phyloP scores from a whole-genome alignment of 2,888 invertebrate genomes.

The Xestoiulus laeticollis region DNA sequence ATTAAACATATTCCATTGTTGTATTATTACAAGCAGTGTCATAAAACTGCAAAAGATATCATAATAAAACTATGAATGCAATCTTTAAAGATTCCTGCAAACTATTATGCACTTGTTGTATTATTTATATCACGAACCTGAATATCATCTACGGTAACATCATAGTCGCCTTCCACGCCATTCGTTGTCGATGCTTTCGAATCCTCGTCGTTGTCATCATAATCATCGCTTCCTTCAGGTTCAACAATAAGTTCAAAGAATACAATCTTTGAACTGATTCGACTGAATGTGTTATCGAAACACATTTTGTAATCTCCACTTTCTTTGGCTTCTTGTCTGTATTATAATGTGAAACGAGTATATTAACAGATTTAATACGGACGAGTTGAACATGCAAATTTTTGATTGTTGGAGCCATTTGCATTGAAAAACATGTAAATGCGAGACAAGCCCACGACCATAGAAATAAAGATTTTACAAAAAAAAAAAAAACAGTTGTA shows the following conservation, averaged over 20 bases:
- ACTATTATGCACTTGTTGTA: too few species aligned
- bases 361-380: background rate
- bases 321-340: conserved; percentile 68
- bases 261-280: conserved; percentile 83
- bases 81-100: too few species aligned
- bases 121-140: conserved; percentile 59
- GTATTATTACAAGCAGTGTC: too few species aligned
- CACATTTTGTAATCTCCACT: conserved; percentile 85
- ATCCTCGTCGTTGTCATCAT: conserved; percentile 65
- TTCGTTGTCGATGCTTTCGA: conserved; percentile 57
- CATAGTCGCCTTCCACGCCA: conserved; percentile 68
- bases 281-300: conserved; percentile 85
- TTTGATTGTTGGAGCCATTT: too few species aligned
- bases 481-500: too few species aligned
- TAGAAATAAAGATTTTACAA: too few species aligned
- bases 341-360: conserved; percentile 55
- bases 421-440: too few species aligned
- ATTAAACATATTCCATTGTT: too few species aligned
- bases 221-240: conserved; percentile 68
- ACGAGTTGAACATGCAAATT: too few species aligned
- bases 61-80: too few species aligned
- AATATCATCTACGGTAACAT: conserved; percentile 68
- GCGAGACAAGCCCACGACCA: too few species aligned
- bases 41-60: too few species aligned
- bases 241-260: conserved; percentile 79